A percentile compares a stretch with the other conserved stretches of the same genome.
Evolutionary conservation across 37 sponge, comb jelly and placozoan genomes (phyloP).

Genomic region (Amphimedon queenslandica): DNA sequence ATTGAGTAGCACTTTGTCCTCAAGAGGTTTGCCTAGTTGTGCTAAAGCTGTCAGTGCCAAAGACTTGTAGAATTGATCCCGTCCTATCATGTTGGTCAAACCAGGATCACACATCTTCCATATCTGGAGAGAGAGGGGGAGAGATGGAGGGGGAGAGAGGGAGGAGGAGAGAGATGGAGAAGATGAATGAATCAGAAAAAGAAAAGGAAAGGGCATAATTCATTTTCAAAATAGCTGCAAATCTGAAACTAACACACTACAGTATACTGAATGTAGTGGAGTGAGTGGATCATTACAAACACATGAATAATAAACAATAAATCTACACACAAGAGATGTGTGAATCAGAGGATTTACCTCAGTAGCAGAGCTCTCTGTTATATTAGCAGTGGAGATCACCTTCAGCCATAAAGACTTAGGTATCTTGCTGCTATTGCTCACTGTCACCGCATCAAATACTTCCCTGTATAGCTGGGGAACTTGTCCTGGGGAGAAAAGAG

Average conservation of each 20-base stretch:
- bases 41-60: conserved; percentile 66
- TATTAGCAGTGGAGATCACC: neutral
- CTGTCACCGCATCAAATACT: conserved; percentile 29
- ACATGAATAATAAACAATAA: too few relatives aligned
- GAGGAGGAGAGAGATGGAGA: neutral
- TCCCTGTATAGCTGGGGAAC: conserved; percentile 73
- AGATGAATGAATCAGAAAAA: neutral
- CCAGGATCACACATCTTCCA: conserved; percentile 57
- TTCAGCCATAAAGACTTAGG: conserved; percentile 38
- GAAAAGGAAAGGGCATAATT: neutral
- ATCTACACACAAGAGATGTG: too few relatives aligned
- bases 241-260: too few relatives aligned
- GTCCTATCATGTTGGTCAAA: conserved; percentile 18
- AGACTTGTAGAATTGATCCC: conserved; percentile 70
- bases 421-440: conserved; percentile 17
- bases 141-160: neutral
- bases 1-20: conserved; percentile 41
- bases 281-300: too few relatives aligned
- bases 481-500: conserved; percentile 41
- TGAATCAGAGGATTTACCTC: neutral
- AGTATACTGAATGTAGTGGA: too few relatives aligned
- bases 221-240: neutral
- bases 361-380: neutral
- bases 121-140: conserved; percentile 37
- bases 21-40: conserved; percentile 73